Evolutionary conservation across 2,113 vertebrate species (phyloP).

Genomic region (Antechinus flavipes): DNA sequence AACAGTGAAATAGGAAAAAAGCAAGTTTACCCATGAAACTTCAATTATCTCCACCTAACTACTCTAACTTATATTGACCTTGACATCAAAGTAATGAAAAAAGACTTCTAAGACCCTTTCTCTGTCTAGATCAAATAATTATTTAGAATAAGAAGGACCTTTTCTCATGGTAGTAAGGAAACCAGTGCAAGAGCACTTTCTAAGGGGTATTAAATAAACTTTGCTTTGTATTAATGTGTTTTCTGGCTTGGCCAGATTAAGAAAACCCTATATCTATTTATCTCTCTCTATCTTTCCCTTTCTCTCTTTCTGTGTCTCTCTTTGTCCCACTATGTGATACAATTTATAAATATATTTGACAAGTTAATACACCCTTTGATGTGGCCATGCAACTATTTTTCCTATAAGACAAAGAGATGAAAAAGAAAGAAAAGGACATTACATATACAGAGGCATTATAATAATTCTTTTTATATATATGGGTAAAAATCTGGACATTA

Average conservation of each 20-base stretch:
- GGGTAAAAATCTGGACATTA: not conserved
- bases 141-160: not conserved
- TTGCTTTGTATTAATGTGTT: not conserved
- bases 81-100: not conserved
- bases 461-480: not conserved
- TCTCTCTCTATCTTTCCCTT: no score
- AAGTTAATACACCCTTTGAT: not conserved
- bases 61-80: not conserved
- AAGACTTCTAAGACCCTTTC: not conserved
- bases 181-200: not conserved
- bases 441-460: not conserved
- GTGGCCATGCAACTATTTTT: not conserved
- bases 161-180: not conserved
- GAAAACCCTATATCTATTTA: not conserved
- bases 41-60: not conserved
- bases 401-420: not conserved
- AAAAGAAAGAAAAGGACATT: not conserved
- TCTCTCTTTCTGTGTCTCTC: no score
- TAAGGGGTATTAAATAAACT: not conserved
- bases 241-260: not conserved
- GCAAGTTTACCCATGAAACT: not conserved
- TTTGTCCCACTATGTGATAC: not conserved
- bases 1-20: not conserved
- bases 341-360: not conserved
- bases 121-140: no score